These are phyloP conservation scores for Trisateles emortualis DNA, from an alignment of 2,888 invertebrate species.

Conservation along the genomic window DNA sequence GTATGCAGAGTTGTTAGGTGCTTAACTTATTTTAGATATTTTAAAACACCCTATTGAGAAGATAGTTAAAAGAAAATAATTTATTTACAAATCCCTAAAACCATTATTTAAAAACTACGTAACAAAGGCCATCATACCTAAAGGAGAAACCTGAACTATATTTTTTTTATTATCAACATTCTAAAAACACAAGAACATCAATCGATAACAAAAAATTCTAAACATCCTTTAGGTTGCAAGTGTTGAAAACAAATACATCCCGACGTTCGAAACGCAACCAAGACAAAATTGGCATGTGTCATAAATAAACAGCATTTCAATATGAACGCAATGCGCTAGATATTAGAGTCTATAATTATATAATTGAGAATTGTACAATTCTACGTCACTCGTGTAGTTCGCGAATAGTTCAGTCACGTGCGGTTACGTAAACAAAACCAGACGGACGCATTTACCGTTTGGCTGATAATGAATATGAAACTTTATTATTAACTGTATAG, in stretches of 20 bases:
- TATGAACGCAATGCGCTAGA: slow-evolving; percentile 4
- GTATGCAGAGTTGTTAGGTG: no score
- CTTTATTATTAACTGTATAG: slow-evolving; percentile 28
- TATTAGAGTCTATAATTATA: slow-evolving; percentile 31
- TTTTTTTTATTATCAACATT: no score
- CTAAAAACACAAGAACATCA: no score
- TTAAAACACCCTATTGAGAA: no score
- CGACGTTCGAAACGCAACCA: slow-evolving; percentile 18
- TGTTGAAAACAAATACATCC: slow-evolving; percentile 10
- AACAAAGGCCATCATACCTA: no score
- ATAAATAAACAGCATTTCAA: slow-evolving; percentile 14
- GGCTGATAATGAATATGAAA: slow-evolving; percentile 22
- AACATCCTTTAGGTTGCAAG: neutral
- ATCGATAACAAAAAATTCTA: no score
- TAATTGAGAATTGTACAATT: slow-evolving; percentile 12
- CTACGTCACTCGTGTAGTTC: slow-evolving; percentile 21
- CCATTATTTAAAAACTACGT: no score
- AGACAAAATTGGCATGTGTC: slow-evolving; percentile 18
- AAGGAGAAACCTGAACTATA: no score
- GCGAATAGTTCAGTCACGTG: slow-evolving; percentile 48
- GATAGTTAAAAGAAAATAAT: no score
- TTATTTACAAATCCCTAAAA: no score
- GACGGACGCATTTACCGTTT: slow-evolving; percentile 27
- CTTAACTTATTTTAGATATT: no score
- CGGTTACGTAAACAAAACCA: slow-evolving; percentile 20